Percentiles rank a stretch among this genome's conserved stretches.
Evolutionary conservation across 1,140 invertebrate genomes (phyloP).

Genomic region (Drosophila malerkotliana): DNA sequence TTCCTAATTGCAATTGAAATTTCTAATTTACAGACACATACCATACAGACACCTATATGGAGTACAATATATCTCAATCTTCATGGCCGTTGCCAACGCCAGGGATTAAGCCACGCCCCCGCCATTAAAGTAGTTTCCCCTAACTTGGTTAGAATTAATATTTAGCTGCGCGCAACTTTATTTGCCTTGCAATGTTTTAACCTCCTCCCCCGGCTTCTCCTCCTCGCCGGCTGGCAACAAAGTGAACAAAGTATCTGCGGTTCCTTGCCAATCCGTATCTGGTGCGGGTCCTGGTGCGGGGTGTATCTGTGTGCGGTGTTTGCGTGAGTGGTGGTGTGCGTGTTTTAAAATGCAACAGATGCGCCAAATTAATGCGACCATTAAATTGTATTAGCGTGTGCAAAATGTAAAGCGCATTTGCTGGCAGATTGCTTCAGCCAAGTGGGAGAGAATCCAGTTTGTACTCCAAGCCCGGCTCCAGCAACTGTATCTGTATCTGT

Average conservation of each 20-base stretch:
- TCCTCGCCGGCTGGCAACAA: slow-evolving; percentile 29
- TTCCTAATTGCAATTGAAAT: slow-evolving; percentile 18
- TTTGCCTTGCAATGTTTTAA: slow-evolving; percentile 62
- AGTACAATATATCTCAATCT: slow-evolving; percentile 35
- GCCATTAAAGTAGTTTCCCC: slow-evolving; percentile 53
- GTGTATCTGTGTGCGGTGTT: slow-evolving; percentile 10
- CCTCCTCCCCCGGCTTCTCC: background rate
- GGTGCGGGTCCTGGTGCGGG: background rate
- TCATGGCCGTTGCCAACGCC: slow-evolving; percentile 26
- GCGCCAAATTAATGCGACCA: slow-evolving; percentile 81
- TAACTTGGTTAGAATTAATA: slow-evolving; percentile 67
- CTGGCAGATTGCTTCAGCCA: slow-evolving; percentile 59
- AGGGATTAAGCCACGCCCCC: slow-evolving; percentile 42
- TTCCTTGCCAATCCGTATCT: slow-evolving; percentile 16
- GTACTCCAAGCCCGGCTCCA: background rate
- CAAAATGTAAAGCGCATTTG: slow-evolving; percentile 78
- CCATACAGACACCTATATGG: background rate
- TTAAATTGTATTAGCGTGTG: slow-evolving; percentile 82
- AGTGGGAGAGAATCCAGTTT: slow-evolving; percentile 24
- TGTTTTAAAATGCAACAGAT: slow-evolving; percentile 81
- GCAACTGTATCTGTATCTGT: background rate
- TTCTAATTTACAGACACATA: slow-evolving; percentile 9
- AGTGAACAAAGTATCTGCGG: slow-evolving; percentile 57
- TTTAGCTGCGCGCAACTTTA: slow-evolving; percentile 76
- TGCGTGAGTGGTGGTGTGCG: slow-evolving; percentile 37